Evolutionary conservation across 2,797 vertebrate species (phyloP).

Genomic region (Gastrophryne carolinensis): DNA sequence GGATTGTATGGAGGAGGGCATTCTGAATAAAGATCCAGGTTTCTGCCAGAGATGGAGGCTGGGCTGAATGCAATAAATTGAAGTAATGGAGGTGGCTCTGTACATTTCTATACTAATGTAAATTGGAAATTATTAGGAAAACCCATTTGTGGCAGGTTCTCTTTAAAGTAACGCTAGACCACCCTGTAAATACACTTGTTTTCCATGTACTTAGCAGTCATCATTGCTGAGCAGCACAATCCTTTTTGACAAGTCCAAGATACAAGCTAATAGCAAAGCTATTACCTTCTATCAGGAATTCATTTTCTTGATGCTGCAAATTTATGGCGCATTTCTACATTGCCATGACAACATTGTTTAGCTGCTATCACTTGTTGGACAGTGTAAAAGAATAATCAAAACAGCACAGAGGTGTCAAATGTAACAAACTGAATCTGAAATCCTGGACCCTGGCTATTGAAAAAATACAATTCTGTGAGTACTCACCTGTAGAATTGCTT

Average conservation of each 20-base stretch:
- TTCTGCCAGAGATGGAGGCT: too few relatives aligned
- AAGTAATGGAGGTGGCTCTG: too few relatives aligned
- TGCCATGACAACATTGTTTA: constrained; percentile 33
- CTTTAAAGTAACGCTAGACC: neutral
- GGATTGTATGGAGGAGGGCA: too few relatives aligned
- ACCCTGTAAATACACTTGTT: neutral
- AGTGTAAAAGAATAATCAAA: neutral
- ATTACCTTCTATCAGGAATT: constrained; percentile 17
- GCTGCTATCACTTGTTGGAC: constrained; percentile 12
- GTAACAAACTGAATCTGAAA: neutral
- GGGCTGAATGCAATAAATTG: too few relatives aligned
- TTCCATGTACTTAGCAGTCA: constrained; percentile 1
- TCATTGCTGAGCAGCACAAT: constrained; percentile 14
- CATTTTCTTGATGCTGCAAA: constrained; percentile 14
- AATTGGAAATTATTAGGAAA: too few relatives aligned
- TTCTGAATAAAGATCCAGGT: too few relatives aligned
- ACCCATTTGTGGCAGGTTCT: too few relatives aligned
- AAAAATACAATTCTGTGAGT: too few relatives aligned
- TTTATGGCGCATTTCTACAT: constrained; percentile 21
- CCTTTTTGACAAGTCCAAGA: constrained; percentile 24
- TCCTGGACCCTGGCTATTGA: too few relatives aligned
- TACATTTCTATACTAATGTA: too few relatives aligned
- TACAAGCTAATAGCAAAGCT: constrained; percentile 29
- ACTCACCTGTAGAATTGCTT: too few relatives aligned
- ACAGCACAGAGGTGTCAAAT: neutral